Percentiles rank a stretch among this genome's conserved stretches.
Conservation (phyloP, 1,140 invertebrate genomes). For the Gryllus bimaculatus region DNA sequence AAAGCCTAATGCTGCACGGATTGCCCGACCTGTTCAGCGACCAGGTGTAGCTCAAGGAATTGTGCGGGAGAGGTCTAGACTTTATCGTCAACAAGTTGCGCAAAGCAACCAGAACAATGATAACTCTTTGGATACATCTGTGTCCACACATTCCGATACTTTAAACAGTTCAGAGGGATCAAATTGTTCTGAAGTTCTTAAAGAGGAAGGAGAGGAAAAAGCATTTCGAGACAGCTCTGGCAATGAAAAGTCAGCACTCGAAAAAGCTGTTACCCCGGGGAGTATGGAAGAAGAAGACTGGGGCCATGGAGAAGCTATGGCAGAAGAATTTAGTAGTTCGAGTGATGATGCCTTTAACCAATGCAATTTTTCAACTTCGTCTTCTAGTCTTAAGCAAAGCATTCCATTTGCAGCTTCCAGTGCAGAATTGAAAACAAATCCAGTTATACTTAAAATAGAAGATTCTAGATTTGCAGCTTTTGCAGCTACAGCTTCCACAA, state of each 20-base stretch:
- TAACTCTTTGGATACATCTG: constrained; percentile 24
- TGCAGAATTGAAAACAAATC: constrained; percentile 13
- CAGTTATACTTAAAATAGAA: constrained; percentile 48
- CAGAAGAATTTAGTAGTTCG: constrained; percentile 39
- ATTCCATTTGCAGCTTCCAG: background rate
- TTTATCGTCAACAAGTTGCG: constrained; percentile 38
- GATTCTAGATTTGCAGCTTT: constrained; percentile 67
- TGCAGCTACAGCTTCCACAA: constrained; percentile 45
- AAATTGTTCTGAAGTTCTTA: constrained; percentile 35
- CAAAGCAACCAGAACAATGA: background rate
- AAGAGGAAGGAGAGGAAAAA: constrained; percentile 36
- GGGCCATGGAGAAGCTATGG: constrained; percentile 55
- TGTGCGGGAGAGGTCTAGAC: constrained; percentile 39
- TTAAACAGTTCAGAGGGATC: constrained; percentile 35
- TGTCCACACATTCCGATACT: constrained; percentile 25
- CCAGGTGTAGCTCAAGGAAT: constrained; percentile 31
- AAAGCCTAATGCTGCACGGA: background rate
- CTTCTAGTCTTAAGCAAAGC: constrained; percentile 6
- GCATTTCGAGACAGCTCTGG: constrained; percentile 38
- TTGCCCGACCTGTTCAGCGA: background rate
- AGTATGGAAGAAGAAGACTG: constrained; percentile 31
- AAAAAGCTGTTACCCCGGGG: background rate
- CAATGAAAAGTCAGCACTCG: constrained; percentile 33
- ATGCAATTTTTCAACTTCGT: constrained; percentile 8
- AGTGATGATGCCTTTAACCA: constrained; percentile 6